Evolutionary conservation across 2,797 vertebrate species (phyloP).

Genomic region (Sebastes goodei): DNA sequence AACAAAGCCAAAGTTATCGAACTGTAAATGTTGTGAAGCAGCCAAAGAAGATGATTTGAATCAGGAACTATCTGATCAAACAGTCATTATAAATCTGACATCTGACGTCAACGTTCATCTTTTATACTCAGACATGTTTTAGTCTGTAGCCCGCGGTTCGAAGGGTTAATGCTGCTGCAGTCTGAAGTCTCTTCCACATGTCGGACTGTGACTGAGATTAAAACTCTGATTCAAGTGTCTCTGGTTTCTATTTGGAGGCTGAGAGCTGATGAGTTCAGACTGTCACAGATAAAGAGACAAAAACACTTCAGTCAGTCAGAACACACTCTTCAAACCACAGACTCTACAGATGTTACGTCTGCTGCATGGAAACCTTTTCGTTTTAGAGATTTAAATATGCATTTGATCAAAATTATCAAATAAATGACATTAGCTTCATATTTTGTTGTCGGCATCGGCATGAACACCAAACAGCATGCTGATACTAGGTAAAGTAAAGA

Average conservation of each 20-base stretch:
- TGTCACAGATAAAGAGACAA: conserved; percentile 53
- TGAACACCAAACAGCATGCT: background rate
- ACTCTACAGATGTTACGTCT: too few relatives aligned
- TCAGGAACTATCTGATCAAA: background rate
- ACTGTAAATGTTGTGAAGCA: background rate
- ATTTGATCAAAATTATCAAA: background rate
- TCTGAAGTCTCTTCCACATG: background rate
- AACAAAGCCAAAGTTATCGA: background rate
- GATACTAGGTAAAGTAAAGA: background rate
- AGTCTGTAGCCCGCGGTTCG: too few relatives aligned
- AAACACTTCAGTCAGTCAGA: background rate
- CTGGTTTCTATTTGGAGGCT: conserved; percentile 49
- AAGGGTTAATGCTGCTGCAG: background rate
- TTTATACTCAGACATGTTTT: too few relatives aligned
- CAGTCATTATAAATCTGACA: background rate
- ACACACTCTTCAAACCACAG: background rate
- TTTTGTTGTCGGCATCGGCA: too few relatives aligned
- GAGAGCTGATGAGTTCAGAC: conserved; percentile 32
- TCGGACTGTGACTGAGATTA: conserved; percentile 13
- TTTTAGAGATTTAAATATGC: background rate
- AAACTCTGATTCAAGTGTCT: background rate
- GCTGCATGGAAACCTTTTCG: background rate
- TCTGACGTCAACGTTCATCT: background rate
- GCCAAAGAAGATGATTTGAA: background rate
- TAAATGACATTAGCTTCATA: background rate